Conservation (phyloP, 2,888 invertebrate genomes). For the Allygus modestus region DNA sequence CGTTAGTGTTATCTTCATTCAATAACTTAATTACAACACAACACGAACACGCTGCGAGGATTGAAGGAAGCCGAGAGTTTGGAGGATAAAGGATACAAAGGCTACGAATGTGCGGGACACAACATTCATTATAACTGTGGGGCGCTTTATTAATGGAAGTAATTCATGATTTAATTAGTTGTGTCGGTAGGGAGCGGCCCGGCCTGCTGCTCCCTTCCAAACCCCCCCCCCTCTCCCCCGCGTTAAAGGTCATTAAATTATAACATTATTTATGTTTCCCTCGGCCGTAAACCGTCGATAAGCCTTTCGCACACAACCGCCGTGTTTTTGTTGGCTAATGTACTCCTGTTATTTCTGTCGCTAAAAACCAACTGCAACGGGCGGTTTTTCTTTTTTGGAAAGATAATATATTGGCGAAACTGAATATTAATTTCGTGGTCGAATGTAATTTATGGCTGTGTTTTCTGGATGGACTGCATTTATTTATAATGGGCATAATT, state of each 20-base stretch:
- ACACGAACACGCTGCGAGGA: conserved; percentile 3
- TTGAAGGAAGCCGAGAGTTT: background rate
- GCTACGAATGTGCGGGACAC: conserved; percentile 17
- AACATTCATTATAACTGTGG: conserved; percentile 40
- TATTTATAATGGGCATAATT: too few relatives aligned
- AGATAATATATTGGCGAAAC: too few relatives aligned
- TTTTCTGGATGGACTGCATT: background rate
- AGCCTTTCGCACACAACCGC: conserved; percentile 21
- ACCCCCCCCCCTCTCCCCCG: background rate
- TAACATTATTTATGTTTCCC: conserved; percentile 54
- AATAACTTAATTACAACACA: conserved; percentile 16
- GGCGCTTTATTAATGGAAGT: conserved; percentile 62
- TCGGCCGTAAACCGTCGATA: conserved; percentile 13
- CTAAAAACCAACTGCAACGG: background rate
- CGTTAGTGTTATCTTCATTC: background rate
- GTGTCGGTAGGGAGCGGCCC: conserved; percentile 32
- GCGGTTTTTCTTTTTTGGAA: background rate
- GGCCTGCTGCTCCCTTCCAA: background rate
- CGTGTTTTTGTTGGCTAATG: conserved; percentile 33
- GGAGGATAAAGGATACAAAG: conserved; percentile 17
- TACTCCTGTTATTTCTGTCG: background rate
- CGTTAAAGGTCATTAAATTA: conserved; percentile 47
- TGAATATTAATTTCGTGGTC: background rate
- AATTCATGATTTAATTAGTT: conserved; percentile 62
- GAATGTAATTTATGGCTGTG: too few relatives aligned